These are phyloP conservation scores for Drosophila subpulchrella DNA, from an alignment of 1,140 invertebrate genomes.

Conservation along the genomic window DNA sequence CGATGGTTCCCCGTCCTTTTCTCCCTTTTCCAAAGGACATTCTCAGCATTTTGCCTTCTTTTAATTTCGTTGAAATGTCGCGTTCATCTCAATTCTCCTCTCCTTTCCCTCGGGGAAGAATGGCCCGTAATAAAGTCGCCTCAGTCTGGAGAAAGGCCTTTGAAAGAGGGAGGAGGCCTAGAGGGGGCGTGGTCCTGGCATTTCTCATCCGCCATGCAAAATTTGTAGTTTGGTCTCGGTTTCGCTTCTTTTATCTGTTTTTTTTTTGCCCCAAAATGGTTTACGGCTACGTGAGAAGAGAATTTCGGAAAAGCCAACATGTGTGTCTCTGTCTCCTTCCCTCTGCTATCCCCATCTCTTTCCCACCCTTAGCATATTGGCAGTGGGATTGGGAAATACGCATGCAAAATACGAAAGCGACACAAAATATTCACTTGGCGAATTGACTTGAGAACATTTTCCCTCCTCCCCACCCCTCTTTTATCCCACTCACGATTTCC, in stretches of 20 bases:
- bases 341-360: background rate
- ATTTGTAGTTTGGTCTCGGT: conserved; percentile 46
- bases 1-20: conserved; percentile 2
- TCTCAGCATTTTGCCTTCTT: conserved; percentile 35
- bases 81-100: conserved; percentile 38
- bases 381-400: conserved; percentile 55
- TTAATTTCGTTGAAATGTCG: conserved; percentile 62
- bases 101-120: conserved; percentile 14
- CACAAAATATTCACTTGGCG: conserved; percentile 63
- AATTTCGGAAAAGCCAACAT: conserved; percentile 15
- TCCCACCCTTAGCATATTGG: conserved; percentile 31
- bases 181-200: conserved; percentile 4
- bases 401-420: conserved; percentile 55
- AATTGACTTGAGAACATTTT: conserved; percentile 37
- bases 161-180: background rate
- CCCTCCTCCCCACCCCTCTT: background rate
- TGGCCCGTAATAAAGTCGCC: conserved; percentile 45
- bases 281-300: conserved; percentile 56
- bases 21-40: conserved; percentile 31
- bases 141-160: conserved; percentile 33
- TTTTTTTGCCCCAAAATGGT: conserved; percentile 49
- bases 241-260: conserved; percentile 13
- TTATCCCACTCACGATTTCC: conserved; percentile 23
- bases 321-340: conserved; percentile 5
- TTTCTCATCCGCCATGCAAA: conserved; percentile 33